phyloP scores from a whole-genome alignment of 2,113 vertebrate genomes.

The Brienomyrus longianalis region DNA sequence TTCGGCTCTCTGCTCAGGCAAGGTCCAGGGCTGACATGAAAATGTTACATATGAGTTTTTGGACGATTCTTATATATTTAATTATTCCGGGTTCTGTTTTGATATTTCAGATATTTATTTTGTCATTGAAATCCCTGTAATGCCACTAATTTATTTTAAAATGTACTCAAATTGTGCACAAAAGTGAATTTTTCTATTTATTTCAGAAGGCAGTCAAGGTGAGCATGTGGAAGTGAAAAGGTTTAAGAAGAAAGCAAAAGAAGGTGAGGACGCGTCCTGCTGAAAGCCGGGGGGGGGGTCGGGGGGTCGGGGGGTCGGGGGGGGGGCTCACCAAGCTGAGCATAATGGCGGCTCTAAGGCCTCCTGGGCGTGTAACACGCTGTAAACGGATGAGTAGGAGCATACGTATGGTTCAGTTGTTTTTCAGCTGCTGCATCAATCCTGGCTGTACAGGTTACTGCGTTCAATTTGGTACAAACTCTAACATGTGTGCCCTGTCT shows the following conservation, averaged over 20 bases:
- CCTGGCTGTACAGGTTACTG: not conserved
- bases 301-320: not conserved
- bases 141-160: not conserved
- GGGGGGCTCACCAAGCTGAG: not conserved
- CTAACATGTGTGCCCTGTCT: not conserved
- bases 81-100: not conserved
- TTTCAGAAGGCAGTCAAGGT: conserved; percentile 74
- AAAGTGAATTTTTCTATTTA: not conserved
- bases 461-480: not conserved
- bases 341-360: too few relatives aligned
- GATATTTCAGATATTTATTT: not conserved
- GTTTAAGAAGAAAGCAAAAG: conserved; percentile 81
- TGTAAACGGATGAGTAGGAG: not conserved
- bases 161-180: not conserved
- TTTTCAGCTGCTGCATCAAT: not conserved
- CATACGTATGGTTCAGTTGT: not conserved
- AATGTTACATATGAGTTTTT: not conserved
- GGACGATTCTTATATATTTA: not conserved
- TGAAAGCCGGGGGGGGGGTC: not conserved
- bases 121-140: not conserved
- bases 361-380: not conserved
- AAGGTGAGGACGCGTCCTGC: conserved; percentile 67
- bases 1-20: not conserved
- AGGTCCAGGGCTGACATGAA: not conserved
- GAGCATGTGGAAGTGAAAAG: conserved; percentile 78